Conservation (phyloP, 2,113 vertebrate species). For the Nibea coibor region DNA sequence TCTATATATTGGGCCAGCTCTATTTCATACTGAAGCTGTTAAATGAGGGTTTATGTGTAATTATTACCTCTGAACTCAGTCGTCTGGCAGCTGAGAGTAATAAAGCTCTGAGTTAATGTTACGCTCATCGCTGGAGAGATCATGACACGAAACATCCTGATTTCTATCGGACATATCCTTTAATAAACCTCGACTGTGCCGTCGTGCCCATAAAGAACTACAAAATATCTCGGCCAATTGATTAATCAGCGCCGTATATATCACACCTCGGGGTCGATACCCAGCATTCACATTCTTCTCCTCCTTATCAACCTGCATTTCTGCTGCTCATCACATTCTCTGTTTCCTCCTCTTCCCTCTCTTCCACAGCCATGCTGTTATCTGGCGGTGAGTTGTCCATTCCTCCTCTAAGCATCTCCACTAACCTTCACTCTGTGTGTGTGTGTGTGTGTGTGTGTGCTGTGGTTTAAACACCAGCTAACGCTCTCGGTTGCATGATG, state of each 20-base stretch:
- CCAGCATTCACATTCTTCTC: conserved; percentile 42
- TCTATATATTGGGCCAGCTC: not conserved
- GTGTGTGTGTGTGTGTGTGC: conserved; percentile 8
- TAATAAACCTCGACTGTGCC: conserved; percentile 32
- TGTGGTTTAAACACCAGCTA: not conserved
- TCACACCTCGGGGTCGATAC: conserved; percentile 48
- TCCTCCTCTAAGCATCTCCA: conserved; percentile 31
- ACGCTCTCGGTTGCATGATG: not conserved
- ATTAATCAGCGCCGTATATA: conserved; percentile 27
- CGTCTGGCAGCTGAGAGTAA: conserved; percentile 15
- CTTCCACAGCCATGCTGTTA: conserved; percentile 76
- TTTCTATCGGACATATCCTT: conserved; percentile 20
- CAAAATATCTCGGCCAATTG: conserved; percentile 26
- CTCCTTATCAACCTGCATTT: conserved; percentile 33
- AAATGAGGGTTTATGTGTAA: conserved; percentile 33
- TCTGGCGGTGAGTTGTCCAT: conserved; percentile 72
- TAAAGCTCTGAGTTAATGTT: conserved; percentile 29
- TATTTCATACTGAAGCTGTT: not conserved
- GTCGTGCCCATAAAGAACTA: conserved; percentile 22
- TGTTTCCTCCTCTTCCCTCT: conserved; percentile 35
- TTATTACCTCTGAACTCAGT: conserved; percentile 13
- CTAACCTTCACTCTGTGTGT: conserved; percentile 37
- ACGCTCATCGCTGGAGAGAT: not conserved
- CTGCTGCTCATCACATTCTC: conserved; percentile 37
- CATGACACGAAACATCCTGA: not conserved